Base-by-base conservation (phyloP, 2,797 vertebrate genomes). In the Luscinia megarhynchos region DNA sequence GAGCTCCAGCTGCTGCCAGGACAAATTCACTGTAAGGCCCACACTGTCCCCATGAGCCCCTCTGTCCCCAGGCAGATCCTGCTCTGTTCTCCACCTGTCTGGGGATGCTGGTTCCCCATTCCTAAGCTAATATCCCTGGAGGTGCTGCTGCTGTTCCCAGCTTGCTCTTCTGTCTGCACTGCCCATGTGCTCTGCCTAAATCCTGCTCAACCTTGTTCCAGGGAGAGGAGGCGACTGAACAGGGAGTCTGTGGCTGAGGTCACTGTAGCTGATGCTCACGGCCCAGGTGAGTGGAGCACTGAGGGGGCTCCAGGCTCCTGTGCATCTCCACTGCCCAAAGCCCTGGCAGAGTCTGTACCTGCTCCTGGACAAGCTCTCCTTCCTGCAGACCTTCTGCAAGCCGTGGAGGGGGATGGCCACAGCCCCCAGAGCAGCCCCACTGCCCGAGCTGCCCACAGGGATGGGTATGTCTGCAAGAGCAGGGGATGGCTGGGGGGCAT, bases 271-370 rank as follows among this genome's bases (percentile, higher is more conserved):
- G 27, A 95, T 87, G n/a, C 63, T 76, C 96, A 13, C 1, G 4
- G 76, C 67, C 96, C 96, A 57, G 94, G 99, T 99, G 96, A 97
- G 98, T 86, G 38, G 55, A 69, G 43, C 70, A 46, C 34, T 4
- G 22, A 41, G 26, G 1, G 17, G 9, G 12, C 30, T 76, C 40
- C 1, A 3, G 41, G 41, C 29, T 76, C 18, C n/a, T 21, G 22
- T 2, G 2, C 19, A 13, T 57, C 73, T 72, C 46, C 2, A 3
- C 76, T 81, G 36, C 10, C 36, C 8, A 5, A 74, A 24, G 27
- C 20, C 41, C 9, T 1, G 2, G 67, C 51, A 79, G 45, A 87
- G 36, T 46, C 0, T 53, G 51, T 29, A 30, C 29, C 64, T 34
- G 36, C 43, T 43, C 54, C 29, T 69, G 22, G 34, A 89, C 14